Base-by-base conservation (phyloP, 2,113 vertebrate species). In the Malaclemys terrapin region DNA sequence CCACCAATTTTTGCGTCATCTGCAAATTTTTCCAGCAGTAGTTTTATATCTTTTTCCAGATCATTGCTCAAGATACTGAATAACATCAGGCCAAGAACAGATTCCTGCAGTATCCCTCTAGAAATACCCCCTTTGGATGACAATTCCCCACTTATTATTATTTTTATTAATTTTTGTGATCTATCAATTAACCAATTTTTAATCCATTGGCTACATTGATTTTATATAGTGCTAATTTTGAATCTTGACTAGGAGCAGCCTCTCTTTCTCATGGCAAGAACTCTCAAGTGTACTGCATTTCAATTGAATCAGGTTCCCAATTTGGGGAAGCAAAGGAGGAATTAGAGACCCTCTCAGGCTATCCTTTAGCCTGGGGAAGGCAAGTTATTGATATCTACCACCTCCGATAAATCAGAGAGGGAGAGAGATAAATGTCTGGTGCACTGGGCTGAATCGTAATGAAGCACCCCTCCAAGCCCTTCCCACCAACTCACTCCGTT, bases 371-470 rank as follows among this genome's bases (percentile, higher is more conserved):
- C 93, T 87, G 35, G 78, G 25, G 16, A 78, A 83, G 90, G 49
- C 35, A 88, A 94, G 56, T 80, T 3, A 10, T 31, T 56, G 20
- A 10, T 72, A 87, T 90, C 50, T 29, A 4, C 57, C 79, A 84
- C 84, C 29, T 75, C 8, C 0, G 88, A 88, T 89, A 54, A 83
- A 11, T 50, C 80, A n/a, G 11, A 25, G 80, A 83, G 93, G n/a
- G 27, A 85, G 93, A 65, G 83, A 38, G 85, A 3, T 14, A 72
- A 86, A 45, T 86, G 80, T 90, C 49, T 93, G 75, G 9, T 90
- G 11, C 82, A 59, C 80, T 79, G 6, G 87, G 52, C 47, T 88
- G 78, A 91, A 93, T 75, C 50, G 5, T 54, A 91, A 38, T 1
- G 11, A 94, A 91, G 76, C 4, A 8, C 81, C 50, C 47, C 24